phyloP scores from a whole-genome alignment of 1,140 invertebrate genomes.

The silkworm (Bombyx mori) region DNA sequence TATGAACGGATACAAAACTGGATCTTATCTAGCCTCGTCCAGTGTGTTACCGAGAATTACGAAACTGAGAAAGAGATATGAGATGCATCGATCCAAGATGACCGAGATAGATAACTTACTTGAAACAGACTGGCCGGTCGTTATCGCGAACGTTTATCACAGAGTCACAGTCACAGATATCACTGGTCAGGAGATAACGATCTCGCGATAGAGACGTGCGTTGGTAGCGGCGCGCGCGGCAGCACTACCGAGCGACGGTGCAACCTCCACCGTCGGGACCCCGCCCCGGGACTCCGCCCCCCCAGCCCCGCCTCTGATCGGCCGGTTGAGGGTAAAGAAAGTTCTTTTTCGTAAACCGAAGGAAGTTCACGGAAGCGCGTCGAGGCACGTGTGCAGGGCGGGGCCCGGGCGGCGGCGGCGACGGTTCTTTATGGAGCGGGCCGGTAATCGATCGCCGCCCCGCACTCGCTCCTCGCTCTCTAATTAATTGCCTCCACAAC shows the following conservation, averaged over 20 bases:
- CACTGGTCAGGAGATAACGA: constrained; percentile 7
- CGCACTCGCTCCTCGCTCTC: constrained; percentile 2
- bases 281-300: constrained; percentile 27
- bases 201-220: constrained; percentile 13
- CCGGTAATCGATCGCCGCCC: no score
- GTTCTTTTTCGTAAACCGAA: constrained; percentile 14
- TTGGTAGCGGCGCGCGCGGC: constrained; percentile 29
- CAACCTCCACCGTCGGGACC: constrained; percentile 38
- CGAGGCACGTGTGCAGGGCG: not conserved
- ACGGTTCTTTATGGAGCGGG: not conserved
- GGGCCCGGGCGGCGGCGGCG: constrained; percentile 24
- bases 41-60: no score
- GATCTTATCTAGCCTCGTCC: no score
- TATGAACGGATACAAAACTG: no score
- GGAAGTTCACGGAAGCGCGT: not conserved
- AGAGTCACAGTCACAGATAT: constrained; percentile 5
- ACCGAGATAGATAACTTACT: no score
- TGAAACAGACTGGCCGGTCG: not conserved
- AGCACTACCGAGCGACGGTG: constrained; percentile 43
- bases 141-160: not conserved
- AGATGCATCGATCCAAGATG: no score
- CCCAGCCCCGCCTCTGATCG: constrained; percentile 23
- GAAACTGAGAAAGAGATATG: no score
- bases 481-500: constrained; percentile 17
- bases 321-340: constrained; percentile 18